Conservation (phyloP, 2,797 vertebrate species). For the Echeneis naucrates region DNA sequence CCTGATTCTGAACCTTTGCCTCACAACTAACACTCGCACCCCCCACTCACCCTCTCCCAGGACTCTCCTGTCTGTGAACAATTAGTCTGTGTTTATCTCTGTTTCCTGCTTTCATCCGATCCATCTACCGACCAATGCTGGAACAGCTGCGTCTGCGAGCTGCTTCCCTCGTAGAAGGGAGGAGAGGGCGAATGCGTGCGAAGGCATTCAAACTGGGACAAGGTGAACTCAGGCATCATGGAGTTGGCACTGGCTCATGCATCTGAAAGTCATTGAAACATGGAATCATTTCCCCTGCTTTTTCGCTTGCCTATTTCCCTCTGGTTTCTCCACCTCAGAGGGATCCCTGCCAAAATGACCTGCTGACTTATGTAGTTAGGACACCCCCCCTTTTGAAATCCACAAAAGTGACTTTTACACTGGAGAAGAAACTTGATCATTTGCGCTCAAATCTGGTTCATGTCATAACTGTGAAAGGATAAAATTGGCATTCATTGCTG, state of each 20-base stretch:
- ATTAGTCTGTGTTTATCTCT: conserved; percentile 80
- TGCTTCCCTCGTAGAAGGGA: conserved; percentile 41
- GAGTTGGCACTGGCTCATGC: conserved; percentile 64
- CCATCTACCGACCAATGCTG: conserved; percentile 59
- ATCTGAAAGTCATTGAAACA: conserved; percentile 79
- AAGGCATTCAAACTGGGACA: conserved; percentile 70
- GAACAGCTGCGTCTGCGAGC: conserved; percentile 67
- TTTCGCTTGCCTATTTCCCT: conserved; percentile 43
- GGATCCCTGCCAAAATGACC: conserved; percentile 59
- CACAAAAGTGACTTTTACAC: too few relatives aligned
- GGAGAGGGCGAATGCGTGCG: conserved; percentile 71
- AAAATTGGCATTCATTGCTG: too few relatives aligned
- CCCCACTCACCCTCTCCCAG: conserved; percentile 46
- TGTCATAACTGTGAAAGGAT: too few relatives aligned
- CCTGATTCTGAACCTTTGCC: conserved; percentile 54
- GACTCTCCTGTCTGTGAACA: conserved; percentile 74
- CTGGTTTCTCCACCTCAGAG: conserved; percentile 42
- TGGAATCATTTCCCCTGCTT: conserved; percentile 64
- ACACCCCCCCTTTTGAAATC: not conserved
- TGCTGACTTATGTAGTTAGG: conserved; percentile 38
- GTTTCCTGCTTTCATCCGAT: conserved; percentile 81
- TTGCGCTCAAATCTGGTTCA: too few relatives aligned
- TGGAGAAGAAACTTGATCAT: too few relatives aligned
- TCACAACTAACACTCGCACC: conserved; percentile 41
- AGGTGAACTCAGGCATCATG: conserved; percentile 71